Percentiles rank a stretch among this genome's conserved stretches.
These are phyloP conservation scores for Physella acuta DNA, from an alignment of 1,140 invertebrate genomes.

Conservation along the genomic window DNA sequence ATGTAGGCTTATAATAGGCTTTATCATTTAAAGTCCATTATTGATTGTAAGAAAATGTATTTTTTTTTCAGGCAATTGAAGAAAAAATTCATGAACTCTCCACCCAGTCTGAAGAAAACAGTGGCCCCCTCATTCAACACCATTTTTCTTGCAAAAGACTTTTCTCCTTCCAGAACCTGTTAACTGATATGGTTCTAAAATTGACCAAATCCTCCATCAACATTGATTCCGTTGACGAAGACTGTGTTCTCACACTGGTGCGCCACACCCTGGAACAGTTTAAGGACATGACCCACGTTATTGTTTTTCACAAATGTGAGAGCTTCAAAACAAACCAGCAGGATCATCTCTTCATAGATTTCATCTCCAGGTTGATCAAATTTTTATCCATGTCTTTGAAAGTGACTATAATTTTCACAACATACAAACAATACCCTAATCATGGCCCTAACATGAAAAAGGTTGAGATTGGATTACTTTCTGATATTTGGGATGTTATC, in stretches of 20 bases:
- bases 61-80: background rate
- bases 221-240: background rate
- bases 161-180: background rate
- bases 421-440: background rate
- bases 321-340: background rate
- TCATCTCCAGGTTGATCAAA: background rate
- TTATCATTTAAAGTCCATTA: background rate
- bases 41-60: background rate
- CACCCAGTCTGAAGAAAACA: too few relatives aligned
- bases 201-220: background rate
- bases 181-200: background rate
- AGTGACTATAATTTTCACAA: background rate
- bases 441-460: background rate
- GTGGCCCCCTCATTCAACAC: background rate
- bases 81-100: too few relatives aligned
- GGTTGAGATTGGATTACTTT: background rate
- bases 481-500: background rate
- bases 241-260: background rate
- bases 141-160: background rate
- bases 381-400: background rate
- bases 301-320: slow-evolving; percentile 17
- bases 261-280: background rate
- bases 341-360: background rate
- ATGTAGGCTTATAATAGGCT: background rate
- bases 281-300: background rate